Conservation (phyloP, 2,888 invertebrate genomes). For the Drosophila nr. perissopoda region DNA sequence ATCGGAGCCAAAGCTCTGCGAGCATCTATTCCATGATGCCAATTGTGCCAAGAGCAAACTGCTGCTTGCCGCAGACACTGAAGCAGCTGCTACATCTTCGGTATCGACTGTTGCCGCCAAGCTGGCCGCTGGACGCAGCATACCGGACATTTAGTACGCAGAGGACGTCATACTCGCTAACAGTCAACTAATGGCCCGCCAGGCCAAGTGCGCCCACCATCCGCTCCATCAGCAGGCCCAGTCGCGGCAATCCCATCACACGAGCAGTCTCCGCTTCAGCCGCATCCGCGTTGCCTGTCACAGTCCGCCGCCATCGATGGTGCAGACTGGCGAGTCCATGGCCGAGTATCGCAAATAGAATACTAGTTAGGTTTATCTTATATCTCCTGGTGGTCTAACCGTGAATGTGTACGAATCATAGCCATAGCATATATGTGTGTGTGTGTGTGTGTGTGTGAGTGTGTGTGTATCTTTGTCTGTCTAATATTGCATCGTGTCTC, state of each 20-base stretch:
- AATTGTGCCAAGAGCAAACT: conserved; percentile 84
- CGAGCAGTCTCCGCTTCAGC: conserved; percentile 51
- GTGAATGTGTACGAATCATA: conserved; percentile 11
- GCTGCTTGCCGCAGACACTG: conserved; percentile 16
- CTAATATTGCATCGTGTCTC: conserved; percentile 15
- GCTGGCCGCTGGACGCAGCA: conserved; percentile 70
- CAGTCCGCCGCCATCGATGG: conserved; percentile 72
- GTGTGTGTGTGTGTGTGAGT: neutral
- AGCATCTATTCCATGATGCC: conserved; percentile 84
- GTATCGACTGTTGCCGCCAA: conserved; percentile 43
- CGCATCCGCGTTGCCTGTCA: conserved; percentile 76
- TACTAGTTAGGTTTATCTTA: conserved; percentile 13
- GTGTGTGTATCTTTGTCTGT: neutral
- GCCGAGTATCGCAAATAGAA: conserved; percentile 80
- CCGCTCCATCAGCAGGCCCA: conserved; percentile 61
- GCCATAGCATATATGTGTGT: neutral
- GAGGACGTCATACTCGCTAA: conserved; percentile 84
- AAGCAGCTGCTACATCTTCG: conserved; percentile 26
- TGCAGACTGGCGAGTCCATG: conserved; percentile 55
- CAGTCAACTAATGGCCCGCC: conserved; percentile 72
- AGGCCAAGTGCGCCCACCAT: conserved; percentile 71
- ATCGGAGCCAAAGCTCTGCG: conserved; percentile 84
- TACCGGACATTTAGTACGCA: conserved; percentile 85
- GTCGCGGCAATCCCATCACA: conserved; percentile 38
- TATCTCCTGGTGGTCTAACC: conserved; percentile 33